Conservation (phyloP, 2,888 invertebrate genomes). For the Lepetodrilus schrolli region DNA sequence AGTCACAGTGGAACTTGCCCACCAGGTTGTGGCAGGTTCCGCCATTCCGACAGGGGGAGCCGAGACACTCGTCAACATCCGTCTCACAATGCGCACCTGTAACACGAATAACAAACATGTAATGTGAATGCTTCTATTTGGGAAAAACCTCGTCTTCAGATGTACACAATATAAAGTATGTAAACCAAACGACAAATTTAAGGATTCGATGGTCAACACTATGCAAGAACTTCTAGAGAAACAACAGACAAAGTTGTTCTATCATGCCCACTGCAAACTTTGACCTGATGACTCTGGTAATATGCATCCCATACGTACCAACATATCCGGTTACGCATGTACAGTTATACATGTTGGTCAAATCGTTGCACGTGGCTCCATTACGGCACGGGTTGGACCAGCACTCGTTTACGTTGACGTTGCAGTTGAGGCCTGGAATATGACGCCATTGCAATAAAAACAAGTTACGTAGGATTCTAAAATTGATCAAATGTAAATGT, state of each 20-base stretch:
- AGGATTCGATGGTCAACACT: no score
- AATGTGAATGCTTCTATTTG: neutral
- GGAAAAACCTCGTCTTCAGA: no score
- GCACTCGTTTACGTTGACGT: constrained; percentile 1
- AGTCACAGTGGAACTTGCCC: constrained; percentile 1
- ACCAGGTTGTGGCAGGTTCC: neutral
- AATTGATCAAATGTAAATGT: no score
- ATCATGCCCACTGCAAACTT: no score
- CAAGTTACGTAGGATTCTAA: no score
- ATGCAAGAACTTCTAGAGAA: no score
- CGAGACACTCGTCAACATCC: constrained; percentile 1
- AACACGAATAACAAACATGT: neutral
- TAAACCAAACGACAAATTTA: no score
- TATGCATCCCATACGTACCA: no score
- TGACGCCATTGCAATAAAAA: no score
- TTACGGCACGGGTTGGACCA: neutral
- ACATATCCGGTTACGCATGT: neutral
- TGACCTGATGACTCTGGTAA: no score
- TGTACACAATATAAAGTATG: no score
- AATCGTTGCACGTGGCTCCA: constrained; percentile 2
- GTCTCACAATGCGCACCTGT: neutral
- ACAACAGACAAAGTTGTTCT: no score
- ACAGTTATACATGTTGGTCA: neutral
- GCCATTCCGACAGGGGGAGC: constrained; percentile 13
- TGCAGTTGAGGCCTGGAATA: neutral